A percentile compares a stretch with the other conserved stretches of the same genome.
phyloP scores from a whole-genome alignment of 37 sponge, comb jelly and placozoan genomes.

The Ephydatia muelleri region DNA sequence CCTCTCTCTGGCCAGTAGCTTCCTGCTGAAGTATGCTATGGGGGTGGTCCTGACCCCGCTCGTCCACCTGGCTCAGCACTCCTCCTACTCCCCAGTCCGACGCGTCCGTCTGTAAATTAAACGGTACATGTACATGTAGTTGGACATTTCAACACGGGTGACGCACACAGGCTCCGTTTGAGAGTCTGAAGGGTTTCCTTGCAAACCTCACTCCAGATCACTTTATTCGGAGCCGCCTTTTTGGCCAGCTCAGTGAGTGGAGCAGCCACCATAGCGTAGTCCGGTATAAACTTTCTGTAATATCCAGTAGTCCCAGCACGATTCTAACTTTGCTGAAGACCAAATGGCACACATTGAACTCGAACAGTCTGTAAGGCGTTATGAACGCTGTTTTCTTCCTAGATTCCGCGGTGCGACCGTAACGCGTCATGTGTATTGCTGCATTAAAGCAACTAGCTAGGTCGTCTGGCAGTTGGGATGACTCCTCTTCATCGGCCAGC shows the following conservation, averaged over 20 bases:
- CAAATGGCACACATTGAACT: too few relatives aligned
- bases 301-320: constrained; percentile 67
- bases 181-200: constrained; percentile 31
- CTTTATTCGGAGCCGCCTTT: constrained; percentile 22
- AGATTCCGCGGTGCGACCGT: too few relatives aligned
- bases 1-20: constrained; percentile 43
- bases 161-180: background rate
- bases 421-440: too few relatives aligned
- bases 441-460: too few relatives aligned
- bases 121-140: constrained; percentile 20
- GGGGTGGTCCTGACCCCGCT: constrained; percentile 32
- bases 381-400: too few relatives aligned
- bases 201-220: constrained; percentile 51
- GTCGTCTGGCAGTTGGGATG: too few relatives aligned
- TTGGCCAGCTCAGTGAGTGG: constrained; percentile 54
- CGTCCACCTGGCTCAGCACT: constrained; percentile 46
- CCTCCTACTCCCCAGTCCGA: constrained; percentile 48
- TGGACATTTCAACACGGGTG: constrained; percentile 45
- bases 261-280: constrained; percentile 30
- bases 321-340: constrained; percentile 35
- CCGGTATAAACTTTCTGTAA: constrained; percentile 60
- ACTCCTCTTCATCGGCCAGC: too few relatives aligned
- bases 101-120: constrained; percentile 54
- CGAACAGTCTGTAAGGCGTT: too few relatives aligned
- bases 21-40: constrained; percentile 51